Evolutionary conservation across 2,113 vertebrate genomes (phyloP).

Genomic region (Eulacestoma nigropectus): DNA sequence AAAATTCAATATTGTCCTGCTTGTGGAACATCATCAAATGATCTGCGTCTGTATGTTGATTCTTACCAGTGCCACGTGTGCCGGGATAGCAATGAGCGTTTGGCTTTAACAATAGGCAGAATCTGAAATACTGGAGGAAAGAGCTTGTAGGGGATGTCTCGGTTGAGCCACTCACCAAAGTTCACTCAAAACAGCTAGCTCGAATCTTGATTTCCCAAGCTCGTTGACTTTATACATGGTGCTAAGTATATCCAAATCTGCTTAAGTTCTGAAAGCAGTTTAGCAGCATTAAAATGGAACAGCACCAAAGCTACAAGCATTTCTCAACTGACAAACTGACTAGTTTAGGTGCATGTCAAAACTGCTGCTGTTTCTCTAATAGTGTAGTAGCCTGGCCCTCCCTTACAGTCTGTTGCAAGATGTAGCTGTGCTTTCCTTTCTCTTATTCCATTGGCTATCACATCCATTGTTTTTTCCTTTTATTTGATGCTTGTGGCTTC

Average conservation of each 20-base stretch:
- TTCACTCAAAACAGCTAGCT: neutral
- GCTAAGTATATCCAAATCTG: neutral
- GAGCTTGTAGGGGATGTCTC: neutral
- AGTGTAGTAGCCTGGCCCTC: neutral
- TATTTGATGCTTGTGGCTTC: neutral
- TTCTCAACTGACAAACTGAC: neutral
- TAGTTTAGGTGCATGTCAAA: neutral
- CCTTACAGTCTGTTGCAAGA: neutral
- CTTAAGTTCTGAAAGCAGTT: neutral
- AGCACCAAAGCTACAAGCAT: neutral
- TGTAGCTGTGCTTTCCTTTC: neutral
- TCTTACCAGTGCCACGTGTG: neutral
- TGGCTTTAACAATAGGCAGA: neutral
- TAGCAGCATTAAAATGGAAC: neutral
- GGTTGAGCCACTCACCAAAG: neutral
- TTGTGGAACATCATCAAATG: neutral
- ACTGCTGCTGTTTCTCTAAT: neutral
- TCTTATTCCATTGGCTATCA: neutral
- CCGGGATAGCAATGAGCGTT: neutral
- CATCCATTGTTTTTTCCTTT: neutral
- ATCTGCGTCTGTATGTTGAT: neutral
- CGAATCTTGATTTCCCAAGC: neutral
- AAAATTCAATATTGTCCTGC: neutral
- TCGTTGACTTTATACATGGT: neutral
- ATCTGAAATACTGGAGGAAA: neutral